Evolutionary conservation across 2,888 invertebrate genomes (phyloP).

Genomic region (Pandemis cinnamomeana): DNA sequence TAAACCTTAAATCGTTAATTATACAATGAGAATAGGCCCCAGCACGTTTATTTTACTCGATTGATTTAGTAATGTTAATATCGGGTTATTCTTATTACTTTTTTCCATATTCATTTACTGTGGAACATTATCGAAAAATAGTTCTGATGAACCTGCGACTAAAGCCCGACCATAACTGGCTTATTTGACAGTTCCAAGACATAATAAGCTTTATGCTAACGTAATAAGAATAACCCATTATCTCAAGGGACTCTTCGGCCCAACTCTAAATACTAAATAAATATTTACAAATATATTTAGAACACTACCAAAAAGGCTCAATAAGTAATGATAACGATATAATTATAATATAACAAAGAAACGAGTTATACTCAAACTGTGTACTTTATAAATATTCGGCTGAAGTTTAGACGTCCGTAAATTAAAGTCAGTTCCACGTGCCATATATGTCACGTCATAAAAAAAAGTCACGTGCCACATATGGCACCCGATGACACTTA

Average conservation of each 20-base stretch:
- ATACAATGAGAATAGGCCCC: constrained; percentile 67
- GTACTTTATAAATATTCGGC: constrained; percentile 59
- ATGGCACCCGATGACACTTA: background rate
- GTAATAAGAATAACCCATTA: constrained; percentile 24
- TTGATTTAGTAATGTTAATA: constrained; percentile 26
- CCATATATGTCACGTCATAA: background rate
- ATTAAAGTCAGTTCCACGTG: background rate
- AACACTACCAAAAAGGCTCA: constrained; percentile 16
- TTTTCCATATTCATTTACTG: background rate
- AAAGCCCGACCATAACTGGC: background rate
- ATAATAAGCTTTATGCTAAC: too few species aligned
- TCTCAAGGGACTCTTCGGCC: constrained; percentile 16
- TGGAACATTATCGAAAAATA: background rate
- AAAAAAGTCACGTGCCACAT: background rate
- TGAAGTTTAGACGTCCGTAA: constrained; percentile 24
- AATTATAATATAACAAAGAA: constrained; percentile 26
- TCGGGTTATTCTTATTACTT: constrained; percentile 9
- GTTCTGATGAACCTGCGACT: too few species aligned
- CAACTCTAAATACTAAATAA: constrained; percentile 48
- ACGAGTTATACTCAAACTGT: constrained; percentile 43
- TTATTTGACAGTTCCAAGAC: too few species aligned
- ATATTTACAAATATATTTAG: constrained; percentile 49
- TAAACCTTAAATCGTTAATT: constrained; percentile 58
- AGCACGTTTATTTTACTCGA: constrained; percentile 30
- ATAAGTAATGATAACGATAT: constrained; percentile 13